These are phyloP conservation scores for Sceliomorpha sp. DNA, from an alignment of 2,888 invertebrate genomes.

Conservation along the genomic window DNA sequence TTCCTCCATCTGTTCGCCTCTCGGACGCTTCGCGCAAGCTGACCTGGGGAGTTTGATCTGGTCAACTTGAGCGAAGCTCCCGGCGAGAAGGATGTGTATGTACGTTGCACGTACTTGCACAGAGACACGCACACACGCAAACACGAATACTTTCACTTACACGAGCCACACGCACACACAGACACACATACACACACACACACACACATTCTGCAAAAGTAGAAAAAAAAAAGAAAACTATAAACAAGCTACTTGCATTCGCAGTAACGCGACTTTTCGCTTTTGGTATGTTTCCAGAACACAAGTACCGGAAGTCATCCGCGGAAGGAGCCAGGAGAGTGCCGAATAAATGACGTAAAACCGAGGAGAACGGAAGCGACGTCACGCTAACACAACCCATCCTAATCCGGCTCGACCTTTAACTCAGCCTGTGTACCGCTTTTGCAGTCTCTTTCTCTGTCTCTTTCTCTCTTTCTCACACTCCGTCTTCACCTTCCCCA, in stretches of 20 bases:
- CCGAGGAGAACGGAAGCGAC: conserved; percentile 77
- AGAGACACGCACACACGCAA: too few relatives aligned
- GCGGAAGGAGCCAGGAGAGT: conserved; percentile 74
- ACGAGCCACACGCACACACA: too few relatives aligned
- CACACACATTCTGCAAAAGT: conserved; percentile 26
- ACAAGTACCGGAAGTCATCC: conserved; percentile 68
- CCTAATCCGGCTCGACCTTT: conserved; percentile 75
- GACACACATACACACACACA: conserved; percentile 22
- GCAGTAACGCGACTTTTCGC: conserved; percentile 75
- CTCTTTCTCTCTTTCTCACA: conserved; percentile 30
- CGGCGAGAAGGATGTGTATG: too few relatives aligned
- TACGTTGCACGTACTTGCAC: too few relatives aligned
- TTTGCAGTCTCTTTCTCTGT: conserved; percentile 43
- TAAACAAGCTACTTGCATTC: conserved; percentile 71
- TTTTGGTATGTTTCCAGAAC: conserved; percentile 77
- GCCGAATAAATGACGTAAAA: conserved; percentile 79
- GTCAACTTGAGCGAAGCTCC: too few relatives aligned
- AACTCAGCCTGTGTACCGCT: conserved; percentile 46
- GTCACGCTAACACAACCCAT: conserved; percentile 81
- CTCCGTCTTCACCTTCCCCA: too few relatives aligned
- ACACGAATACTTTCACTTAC: too few relatives aligned
- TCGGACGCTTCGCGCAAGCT: too few relatives aligned
- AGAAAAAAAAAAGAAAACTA: conserved; percentile 31
- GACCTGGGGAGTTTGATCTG: too few relatives aligned
- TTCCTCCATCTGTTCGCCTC: too few relatives aligned